A percentile compares a stretch with the other conserved stretches of the same genome.
phyloP scores from a whole-genome alignment of 2,797 vertebrate species.

The Labroides dimidiatus region DNA sequence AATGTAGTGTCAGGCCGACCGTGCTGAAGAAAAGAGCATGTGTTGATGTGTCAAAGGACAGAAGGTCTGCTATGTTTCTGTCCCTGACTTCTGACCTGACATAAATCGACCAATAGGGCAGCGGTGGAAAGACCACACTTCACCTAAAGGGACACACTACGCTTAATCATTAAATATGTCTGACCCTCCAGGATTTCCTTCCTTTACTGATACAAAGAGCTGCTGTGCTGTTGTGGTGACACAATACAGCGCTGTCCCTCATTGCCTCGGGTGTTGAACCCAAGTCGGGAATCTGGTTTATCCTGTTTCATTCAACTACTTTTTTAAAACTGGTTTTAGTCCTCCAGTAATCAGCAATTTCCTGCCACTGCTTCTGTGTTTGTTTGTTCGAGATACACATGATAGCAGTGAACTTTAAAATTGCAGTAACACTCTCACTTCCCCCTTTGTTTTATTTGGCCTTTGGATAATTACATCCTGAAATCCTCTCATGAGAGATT shows the following conservation, averaged over 20 bases:
- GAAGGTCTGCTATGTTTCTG: conserved; percentile 3
- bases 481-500: conserved; percentile 30
- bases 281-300: conserved; percentile 66
- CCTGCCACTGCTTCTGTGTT: conserved; percentile 29
- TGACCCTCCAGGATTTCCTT: conserved; percentile 25
- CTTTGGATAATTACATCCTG: conserved; percentile 28
- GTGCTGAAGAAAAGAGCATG: neutral
- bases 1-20: neutral
- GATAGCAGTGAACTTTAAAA: conserved; percentile 7
- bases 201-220: conserved; percentile 37
- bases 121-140: conserved; percentile 2
- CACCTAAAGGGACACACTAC: conserved; percentile 17
- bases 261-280: conserved; percentile 26
- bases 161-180: conserved; percentile 28
- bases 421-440: conserved; percentile 8
- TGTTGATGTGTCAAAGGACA: conserved; percentile 10
- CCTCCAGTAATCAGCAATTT: conserved; percentile 28
- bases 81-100: conserved; percentile 10
- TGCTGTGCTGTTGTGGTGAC: conserved; percentile 41
- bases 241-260: conserved; percentile 30
- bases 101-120: neutral
- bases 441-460: conserved; percentile 35
- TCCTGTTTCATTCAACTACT: conserved; percentile 60
- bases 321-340: conserved; percentile 30
- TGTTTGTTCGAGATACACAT: conserved; percentile 45